These are phyloP conservation scores for Pontoporia blainvillei DNA, from an alignment of 2,113 vertebrate genomes.

Conservation along the genomic window DNA sequence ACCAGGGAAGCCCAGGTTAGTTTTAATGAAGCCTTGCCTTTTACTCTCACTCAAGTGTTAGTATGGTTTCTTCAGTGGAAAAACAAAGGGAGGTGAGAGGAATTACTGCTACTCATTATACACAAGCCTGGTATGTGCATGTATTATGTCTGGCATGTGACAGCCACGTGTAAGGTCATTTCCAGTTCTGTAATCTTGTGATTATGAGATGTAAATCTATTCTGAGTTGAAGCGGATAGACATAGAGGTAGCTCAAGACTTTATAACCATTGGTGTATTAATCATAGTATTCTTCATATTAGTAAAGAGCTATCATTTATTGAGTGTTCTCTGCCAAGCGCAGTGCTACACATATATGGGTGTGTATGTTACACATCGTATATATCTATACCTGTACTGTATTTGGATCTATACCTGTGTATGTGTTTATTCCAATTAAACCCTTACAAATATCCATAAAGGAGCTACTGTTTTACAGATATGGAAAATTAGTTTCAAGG, in stretches of 20 bases:
- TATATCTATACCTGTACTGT: too few species aligned
- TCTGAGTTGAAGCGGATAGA: not conserved
- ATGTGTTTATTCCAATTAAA: not conserved
- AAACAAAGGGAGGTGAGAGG: accelerated
- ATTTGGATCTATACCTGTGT: not conserved
- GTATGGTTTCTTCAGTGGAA: not conserved
- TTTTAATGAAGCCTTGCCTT: not conserved
- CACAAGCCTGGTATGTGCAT: not conserved
- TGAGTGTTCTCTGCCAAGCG: not conserved
- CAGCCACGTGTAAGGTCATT: not conserved
- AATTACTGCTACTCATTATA: not conserved
- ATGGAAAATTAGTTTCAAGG: not conserved
- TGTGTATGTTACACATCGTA: not conserved
- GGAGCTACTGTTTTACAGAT: not conserved
- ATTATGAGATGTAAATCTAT: not conserved
- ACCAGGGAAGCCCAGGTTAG: not conserved
- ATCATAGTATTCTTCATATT: not conserved
- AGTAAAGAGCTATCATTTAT: not conserved
- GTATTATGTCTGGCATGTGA: not conserved
- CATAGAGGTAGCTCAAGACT: not conserved
- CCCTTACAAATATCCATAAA: not conserved
- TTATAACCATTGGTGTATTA: not conserved
- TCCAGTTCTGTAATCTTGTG: not conserved
- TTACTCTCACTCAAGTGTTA: not conserved
- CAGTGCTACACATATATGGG: not conserved